Evolutionary conservation across 2,797 vertebrate genomes (phyloP).

Genomic region (Tinamus major): DNA sequence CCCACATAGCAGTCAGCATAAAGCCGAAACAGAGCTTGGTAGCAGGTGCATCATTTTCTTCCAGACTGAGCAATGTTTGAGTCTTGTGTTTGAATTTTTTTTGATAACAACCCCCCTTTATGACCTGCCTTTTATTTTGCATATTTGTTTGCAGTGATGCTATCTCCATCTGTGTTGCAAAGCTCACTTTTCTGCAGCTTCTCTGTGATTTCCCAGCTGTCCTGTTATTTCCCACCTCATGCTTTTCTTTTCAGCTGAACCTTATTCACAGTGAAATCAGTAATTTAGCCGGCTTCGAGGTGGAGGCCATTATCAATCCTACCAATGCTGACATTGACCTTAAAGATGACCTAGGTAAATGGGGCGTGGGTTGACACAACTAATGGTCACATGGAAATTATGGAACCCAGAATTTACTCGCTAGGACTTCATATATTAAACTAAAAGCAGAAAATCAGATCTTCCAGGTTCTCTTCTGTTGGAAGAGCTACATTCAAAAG

Average conservation of each 20-base stretch:
- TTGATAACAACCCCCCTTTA: conserved; percentile 34
- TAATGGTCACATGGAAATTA: conserved; percentile 84
- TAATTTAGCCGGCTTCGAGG: conserved; percentile 99
- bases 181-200: conserved; percentile 80
- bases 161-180: conserved; percentile 77
- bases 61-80: conserved; percentile 48
- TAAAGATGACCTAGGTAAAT: conserved; percentile 99
- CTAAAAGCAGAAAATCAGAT: conserved; percentile 59
- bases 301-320: conserved; percentile 99
- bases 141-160: conserved; percentile 75
- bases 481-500: conserved; percentile 9
- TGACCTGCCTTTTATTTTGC: conserved; percentile 74
- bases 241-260: conserved; percentile 96
- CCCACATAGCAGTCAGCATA: background rate
- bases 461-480: background rate
- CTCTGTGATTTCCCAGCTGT: conserved; percentile 86
- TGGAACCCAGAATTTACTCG: conserved; percentile 82
- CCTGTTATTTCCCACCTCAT: conserved; percentile 89
- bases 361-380: conserved; percentile 81
- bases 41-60: background rate
- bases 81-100: conserved; percentile 70
- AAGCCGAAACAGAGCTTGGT: background rate
- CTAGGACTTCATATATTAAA: conserved; percentile 16
- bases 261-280: conserved; percentile 99
- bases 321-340: conserved; percentile 99